Percentiles rank a stretch among this genome's conserved stretches.
Conservation (phyloP, 2,888 invertebrate species). For the Margaritifera margaritifera region DNA sequence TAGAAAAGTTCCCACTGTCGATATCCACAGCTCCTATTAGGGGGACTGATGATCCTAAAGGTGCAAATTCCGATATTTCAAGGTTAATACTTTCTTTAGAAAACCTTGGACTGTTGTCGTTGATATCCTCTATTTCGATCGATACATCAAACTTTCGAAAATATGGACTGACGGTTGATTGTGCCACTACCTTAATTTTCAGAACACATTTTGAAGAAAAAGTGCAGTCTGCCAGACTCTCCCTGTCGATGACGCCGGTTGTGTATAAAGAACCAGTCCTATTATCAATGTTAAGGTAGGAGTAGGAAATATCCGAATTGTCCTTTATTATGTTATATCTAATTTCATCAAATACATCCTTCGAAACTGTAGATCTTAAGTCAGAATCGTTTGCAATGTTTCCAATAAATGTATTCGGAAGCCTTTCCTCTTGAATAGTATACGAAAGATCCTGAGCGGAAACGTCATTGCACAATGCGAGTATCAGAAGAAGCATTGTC, state of each 20-base stretch:
- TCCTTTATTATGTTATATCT: slow-evolving; percentile 18
- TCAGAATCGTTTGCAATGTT: slow-evolving; percentile 46
- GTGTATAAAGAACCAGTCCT: slow-evolving; percentile 41
- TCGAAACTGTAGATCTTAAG: slow-evolving; percentile 39
- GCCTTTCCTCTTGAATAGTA: slow-evolving; percentile 40
- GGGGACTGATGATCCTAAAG: slow-evolving; percentile 36
- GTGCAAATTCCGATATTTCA: slow-evolving; percentile 50
- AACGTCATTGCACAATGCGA: background rate
- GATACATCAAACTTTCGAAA: slow-evolving; percentile 51
- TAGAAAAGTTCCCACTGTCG: slow-evolving; percentile 44
- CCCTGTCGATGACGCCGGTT: slow-evolving; percentile 39
- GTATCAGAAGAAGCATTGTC: background rate
- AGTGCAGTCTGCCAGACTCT: slow-evolving; percentile 41
- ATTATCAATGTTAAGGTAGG: slow-evolving; percentile 48
- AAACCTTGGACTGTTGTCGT: slow-evolving; percentile 58
- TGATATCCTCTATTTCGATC: slow-evolving; percentile 52
- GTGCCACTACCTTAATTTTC: slow-evolving; percentile 52
- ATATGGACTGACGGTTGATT: slow-evolving; percentile 49
- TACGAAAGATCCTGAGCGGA: slow-evolving; percentile 18
- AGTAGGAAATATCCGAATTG: slow-evolving; percentile 30
- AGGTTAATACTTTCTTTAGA: slow-evolving; percentile 37
- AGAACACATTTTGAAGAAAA: slow-evolving; percentile 42
- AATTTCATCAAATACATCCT: slow-evolving; percentile 42
- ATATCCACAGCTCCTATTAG: slow-evolving; percentile 50
- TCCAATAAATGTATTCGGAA: slow-evolving; percentile 38